phyloP scores from a whole-genome alignment of 2,113 vertebrate genomes.

The Damaliscus lunatus region DNA sequence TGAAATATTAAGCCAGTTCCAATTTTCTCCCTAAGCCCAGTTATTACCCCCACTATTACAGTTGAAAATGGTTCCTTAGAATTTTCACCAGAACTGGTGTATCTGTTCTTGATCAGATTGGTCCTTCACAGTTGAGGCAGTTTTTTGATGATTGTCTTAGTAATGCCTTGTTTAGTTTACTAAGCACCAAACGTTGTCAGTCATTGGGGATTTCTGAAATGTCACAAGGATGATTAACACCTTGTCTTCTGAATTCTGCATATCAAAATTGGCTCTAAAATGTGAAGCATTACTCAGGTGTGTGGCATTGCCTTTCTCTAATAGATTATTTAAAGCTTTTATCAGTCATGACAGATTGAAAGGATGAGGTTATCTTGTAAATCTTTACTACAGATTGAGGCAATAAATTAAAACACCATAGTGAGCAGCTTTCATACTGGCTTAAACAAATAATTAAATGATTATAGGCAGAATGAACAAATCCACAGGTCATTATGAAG shows the following conservation, averaged over 20 bases:
- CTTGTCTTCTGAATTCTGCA: neutral
- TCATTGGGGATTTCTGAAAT: neutral
- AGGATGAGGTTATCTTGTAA: neutral
- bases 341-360: neutral
- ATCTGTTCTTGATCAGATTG: neutral
- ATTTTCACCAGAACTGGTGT: neutral
- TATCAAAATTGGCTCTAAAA: neutral
- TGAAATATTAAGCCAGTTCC: neutral
- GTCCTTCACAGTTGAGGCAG: neutral
- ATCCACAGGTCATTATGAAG: neutral
- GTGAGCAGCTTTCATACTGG: neutral
- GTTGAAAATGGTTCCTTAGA: neutral
- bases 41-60: neutral
- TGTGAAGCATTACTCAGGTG: neutral
- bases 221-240: neutral
- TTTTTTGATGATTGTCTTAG: neutral
- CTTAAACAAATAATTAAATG: conserved; percentile 18
- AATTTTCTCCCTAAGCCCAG: neutral
- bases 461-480: neutral
- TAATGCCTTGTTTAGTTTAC: neutral
- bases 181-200: neutral
- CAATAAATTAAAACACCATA: neutral
- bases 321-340: neutral
- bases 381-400: neutral
- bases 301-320: neutral